These are phyloP conservation scores for Pollenia angustigena DNA, from an alignment of 2,888 invertebrate species.

Conservation along the genomic window DNA sequence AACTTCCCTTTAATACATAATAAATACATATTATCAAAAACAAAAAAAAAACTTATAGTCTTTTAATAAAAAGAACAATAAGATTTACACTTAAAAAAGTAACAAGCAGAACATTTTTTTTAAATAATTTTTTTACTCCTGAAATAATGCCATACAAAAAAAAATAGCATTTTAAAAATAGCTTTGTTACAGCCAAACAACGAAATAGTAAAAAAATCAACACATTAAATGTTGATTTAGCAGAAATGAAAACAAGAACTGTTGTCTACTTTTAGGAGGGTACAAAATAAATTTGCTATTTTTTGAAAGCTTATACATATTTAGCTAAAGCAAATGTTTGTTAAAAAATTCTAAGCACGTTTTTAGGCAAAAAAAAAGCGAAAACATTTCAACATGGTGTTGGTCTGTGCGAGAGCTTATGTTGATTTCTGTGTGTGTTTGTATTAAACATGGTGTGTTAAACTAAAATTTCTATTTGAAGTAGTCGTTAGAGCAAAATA, in stretches of 20 bases:
- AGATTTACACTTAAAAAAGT: not conserved
- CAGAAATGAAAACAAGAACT: slow-evolving; percentile 25
- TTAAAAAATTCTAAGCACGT: slow-evolving; percentile 60
- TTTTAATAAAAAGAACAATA: slow-evolving; percentile 11
- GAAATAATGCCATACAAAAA: not conserved
- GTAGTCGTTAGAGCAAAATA: slow-evolving; percentile 30
- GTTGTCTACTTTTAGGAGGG: slow-evolving; percentile 16
- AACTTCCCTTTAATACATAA: not conserved
- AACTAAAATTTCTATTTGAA: slow-evolving; percentile 1
- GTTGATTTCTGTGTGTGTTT: slow-evolving; percentile 29
- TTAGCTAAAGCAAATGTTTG: not conserved
- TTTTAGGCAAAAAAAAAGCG: not conserved
- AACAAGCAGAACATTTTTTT: not conserved
- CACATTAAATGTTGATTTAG: slow-evolving; percentile 49
- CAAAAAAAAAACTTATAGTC: slow-evolving; percentile 29
- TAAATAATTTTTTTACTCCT: not conserved
- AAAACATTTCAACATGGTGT: not conserved
- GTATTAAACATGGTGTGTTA: slow-evolving; percentile 58
- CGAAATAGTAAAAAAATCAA: slow-evolving; percentile 36
- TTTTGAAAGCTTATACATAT: not conserved
- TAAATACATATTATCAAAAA: not conserved
- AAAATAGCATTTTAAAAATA: not conserved
- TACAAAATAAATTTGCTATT: not conserved
- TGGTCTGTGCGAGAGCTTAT: slow-evolving; percentile 23
- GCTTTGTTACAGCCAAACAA: slow-evolving; percentile 9